phyloP scores from a whole-genome alignment of 1,140 invertebrate genomes.

The Neodiprion fabricii region DNA sequence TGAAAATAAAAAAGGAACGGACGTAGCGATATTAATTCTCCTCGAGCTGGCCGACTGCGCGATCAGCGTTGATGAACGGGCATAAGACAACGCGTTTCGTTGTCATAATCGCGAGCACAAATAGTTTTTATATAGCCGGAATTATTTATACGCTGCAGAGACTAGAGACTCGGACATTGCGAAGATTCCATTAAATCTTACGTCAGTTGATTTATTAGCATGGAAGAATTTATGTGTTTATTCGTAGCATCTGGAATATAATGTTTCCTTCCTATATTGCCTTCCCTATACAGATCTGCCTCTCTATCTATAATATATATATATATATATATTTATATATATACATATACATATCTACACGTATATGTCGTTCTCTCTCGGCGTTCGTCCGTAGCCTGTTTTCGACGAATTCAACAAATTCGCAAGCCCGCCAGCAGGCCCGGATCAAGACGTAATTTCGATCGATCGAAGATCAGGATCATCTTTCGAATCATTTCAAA shows the following conservation, averaged over 20 bases:
- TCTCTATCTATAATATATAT: no score
- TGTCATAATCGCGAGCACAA: slow-evolving; percentile 9
- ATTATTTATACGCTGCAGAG: slow-evolving; percentile 14
- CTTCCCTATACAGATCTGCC: neutral
- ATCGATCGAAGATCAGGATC: no score
- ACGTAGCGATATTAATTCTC: no score
- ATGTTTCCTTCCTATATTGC: slow-evolving; percentile 9
- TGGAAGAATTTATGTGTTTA: slow-evolving; percentile 16
- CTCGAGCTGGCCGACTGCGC: no score
- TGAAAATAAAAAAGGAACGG: no score
- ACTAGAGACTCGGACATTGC: neutral
- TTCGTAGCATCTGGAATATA: slow-evolving; percentile 14
- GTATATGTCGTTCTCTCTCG: slow-evolving; percentile 7
- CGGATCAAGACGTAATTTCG: no score
- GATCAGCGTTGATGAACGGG: no score
- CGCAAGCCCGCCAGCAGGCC: neutral
- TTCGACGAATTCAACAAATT: neutral
- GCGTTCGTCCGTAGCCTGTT: neutral
- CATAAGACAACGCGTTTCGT: neutral
- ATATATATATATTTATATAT: neutral
- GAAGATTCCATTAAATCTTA: slow-evolving; percentile 14
- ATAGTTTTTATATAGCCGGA: slow-evolving; percentile 5
- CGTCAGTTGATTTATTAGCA: slow-evolving; percentile 17
- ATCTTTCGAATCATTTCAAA: no score
- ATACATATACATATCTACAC: neutral